These are phyloP conservation scores for Corydoras sp. DNA, from an alignment of 2,113 vertebrate genomes.

Conservation along the genomic window DNA sequence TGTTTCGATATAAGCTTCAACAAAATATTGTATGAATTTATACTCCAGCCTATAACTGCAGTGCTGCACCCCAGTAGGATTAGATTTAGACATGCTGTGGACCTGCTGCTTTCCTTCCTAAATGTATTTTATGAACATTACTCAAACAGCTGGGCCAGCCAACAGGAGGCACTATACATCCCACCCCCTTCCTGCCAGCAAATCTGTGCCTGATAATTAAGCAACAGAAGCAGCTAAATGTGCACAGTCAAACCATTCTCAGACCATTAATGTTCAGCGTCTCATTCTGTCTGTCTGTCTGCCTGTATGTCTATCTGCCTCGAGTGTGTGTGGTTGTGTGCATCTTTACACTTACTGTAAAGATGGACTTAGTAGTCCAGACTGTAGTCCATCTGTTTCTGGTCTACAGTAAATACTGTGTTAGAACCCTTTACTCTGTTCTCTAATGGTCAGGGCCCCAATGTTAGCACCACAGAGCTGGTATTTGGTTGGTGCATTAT, in stretches of 20 bases:
- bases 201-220: slow-evolving; percentile 47
- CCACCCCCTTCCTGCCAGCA: slow-evolving; percentile 28
- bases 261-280: slow-evolving; percentile 21
- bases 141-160: slow-evolving; percentile 34
- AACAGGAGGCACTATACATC: slow-evolving; percentile 41
- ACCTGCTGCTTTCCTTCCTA: slow-evolving; percentile 36
- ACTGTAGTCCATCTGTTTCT: too few relatives aligned
- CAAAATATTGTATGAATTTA: slow-evolving; percentile 4
- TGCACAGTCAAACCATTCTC: slow-evolving; percentile 31
- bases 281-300: neutral
- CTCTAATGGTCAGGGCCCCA: too few relatives aligned
- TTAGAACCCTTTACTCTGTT: too few relatives aligned
- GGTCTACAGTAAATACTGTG: too few relatives aligned
- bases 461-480: too few relatives aligned
- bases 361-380: too few relatives aligned
- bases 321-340: neutral
- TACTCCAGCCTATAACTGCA: slow-evolving; percentile 17
- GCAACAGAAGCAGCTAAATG: slow-evolving; percentile 44
- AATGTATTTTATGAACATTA: slow-evolving; percentile 36
- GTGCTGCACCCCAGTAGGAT: slow-evolving; percentile 29
- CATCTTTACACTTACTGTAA: too few relatives aligned
- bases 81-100: slow-evolving; percentile 30
- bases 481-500: too few relatives aligned
- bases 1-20: slow-evolving; percentile 7
- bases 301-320: slow-evolving; percentile 15